Evolutionary conservation across 2,113 vertebrate species (phyloP), one percentile per base, ranked within the genome.

Genomic region (Hippocampus comes): DNA sequence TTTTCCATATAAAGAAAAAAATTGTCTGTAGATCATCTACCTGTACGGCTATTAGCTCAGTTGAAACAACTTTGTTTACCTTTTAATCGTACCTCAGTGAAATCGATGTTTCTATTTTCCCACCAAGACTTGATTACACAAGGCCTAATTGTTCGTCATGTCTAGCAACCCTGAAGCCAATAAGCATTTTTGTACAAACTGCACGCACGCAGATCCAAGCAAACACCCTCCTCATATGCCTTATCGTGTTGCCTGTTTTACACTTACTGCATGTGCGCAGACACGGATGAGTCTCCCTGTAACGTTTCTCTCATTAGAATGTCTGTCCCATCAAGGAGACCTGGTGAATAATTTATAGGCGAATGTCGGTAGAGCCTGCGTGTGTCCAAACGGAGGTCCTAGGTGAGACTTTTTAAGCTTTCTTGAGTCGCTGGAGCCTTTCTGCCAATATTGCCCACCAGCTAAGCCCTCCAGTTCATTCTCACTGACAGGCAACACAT

Each of bases 301-400:
- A 77, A 80, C 83, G 77, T 76, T 80, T 86, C 84, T 76, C 87
- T 89, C 86, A 85, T 89, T 85, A 87, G 78, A 67, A 81, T 80
- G 72, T 80, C 67, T 56, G 66, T 73, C 77, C 75, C 76, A 64
- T 87, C 85, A 82, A 64, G 48, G 59, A 73, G 76, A 70, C 67
- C 70, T 76, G 75, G 77, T 89, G 85, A 89, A 86, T 86, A 84
- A 91, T 91, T 89, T 82, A 87, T 80, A 82, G 67, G 68, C 73
- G 55, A 66, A 42, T 64, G 78, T 79, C 68, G 70, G 81, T 48
- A 38, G 67, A 76, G 75, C 67, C 61, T 60, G 65, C 73, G 76
- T 56, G 71, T 30, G 61, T 73, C 76, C 78, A 38, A 74, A 76
- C 59, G 20, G 3, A 48, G 78, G 82, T 86, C 76, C 71, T 85